A percentile compares a stretch with the other conserved stretches of the same genome.
phyloP scores from a whole-genome alignment of 2,113 vertebrate genomes.

The Galbula dea region DNA sequence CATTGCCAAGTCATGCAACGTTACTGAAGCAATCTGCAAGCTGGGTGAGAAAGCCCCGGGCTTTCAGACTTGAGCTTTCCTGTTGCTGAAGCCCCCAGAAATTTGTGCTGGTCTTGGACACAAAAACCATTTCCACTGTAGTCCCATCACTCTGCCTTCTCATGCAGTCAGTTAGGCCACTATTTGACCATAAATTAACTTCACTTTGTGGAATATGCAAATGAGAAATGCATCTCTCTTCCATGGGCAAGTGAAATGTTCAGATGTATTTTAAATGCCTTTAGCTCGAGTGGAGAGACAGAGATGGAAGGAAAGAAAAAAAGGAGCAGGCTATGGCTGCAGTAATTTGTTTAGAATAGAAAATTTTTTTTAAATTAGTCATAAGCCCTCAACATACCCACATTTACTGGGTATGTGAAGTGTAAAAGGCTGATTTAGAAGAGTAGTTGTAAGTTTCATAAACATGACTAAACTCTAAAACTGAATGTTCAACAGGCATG shows the following conservation, averaged over 20 bases:
- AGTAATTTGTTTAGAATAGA: background rate
- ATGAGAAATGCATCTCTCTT: background rate
- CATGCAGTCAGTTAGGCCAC: background rate
- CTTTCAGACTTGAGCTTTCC: background rate
- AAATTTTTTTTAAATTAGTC: background rate
- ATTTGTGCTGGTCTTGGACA: background rate
- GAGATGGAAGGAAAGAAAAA: background rate
- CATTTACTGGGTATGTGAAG: background rate
- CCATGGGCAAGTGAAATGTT: background rate
- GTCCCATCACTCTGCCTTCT: background rate
- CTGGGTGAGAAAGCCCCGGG: background rate
- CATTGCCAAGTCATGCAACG: background rate
- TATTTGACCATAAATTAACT: background rate
- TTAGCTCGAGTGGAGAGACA: background rate
- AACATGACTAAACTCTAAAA: constrained; percentile 58
- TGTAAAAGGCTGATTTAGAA: constrained; percentile 47
- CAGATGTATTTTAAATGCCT: background rate
- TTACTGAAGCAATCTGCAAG: background rate
- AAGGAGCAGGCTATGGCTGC: background rate
- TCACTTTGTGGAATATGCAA: background rate
- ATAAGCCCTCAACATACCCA: background rate
- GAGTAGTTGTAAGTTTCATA: constrained; percentile 54
- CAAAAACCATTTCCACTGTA: background rate
- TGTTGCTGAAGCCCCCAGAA: background rate
- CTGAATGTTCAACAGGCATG: constrained; percentile 3